These are phyloP conservation scores for Gymnarchus niloticus DNA, from an alignment of 2,113 vertebrate genomes.

Conservation along the genomic window DNA sequence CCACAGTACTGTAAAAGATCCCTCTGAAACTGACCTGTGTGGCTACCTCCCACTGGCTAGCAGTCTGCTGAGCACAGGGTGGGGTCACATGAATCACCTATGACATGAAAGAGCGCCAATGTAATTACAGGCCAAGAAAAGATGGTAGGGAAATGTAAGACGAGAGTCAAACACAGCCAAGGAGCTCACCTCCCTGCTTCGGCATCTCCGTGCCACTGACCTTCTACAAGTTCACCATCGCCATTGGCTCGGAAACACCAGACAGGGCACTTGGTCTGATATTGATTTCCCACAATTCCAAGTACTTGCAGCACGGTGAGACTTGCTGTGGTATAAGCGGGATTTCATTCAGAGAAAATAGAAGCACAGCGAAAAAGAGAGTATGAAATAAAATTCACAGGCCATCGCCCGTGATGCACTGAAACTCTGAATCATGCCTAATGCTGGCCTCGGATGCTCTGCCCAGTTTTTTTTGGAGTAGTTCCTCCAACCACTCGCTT, in stretches of 20 bases:
- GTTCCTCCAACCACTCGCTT: neutral
- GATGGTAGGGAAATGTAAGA: neutral
- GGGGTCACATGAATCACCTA: constrained; percentile 2
- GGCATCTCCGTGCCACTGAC: neutral
- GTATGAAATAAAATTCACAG: neutral
- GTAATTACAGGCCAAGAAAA: neutral
- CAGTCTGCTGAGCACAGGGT: neutral
- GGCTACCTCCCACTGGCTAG: neutral
- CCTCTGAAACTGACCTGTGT: neutral
- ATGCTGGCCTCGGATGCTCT: neutral
- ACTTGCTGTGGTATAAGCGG: neutral
- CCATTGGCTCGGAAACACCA: neutral
- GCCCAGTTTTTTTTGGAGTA: neutral
- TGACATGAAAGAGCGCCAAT: neutral
- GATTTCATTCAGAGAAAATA: neutral
- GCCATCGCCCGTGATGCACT: neutral
- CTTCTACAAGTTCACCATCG: neutral
- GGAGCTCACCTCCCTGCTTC: neutral
- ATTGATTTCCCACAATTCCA: neutral
- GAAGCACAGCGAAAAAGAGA: neutral
- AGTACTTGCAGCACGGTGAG: neutral
- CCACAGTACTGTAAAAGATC: neutral
- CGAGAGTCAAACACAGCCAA: neutral
- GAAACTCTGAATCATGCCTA: neutral
- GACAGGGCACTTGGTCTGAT: neutral